phyloP scores from a whole-genome alignment of 2,113 vertebrate genomes.

The Turnix velox region DNA sequence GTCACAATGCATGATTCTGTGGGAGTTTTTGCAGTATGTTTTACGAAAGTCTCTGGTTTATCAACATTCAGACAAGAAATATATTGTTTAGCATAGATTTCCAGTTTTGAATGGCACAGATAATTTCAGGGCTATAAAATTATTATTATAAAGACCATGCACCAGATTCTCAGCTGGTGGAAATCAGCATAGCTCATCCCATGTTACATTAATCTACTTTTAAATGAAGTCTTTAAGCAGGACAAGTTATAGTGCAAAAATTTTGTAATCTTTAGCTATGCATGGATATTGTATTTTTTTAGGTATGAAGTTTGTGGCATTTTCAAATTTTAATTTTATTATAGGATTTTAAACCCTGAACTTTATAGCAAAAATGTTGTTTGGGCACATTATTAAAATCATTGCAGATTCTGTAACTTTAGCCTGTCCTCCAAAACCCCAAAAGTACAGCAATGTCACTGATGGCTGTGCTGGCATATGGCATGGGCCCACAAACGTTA shows the following conservation, averaged over 20 bases:
- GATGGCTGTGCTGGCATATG: background rate
- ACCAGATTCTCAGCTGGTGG: background rate
- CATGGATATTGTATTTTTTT: background rate
- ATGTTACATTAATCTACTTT: background rate
- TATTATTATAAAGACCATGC: background rate
- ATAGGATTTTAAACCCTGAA: background rate
- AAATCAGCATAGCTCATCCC: background rate
- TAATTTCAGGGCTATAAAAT: background rate
- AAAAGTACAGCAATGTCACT: background rate
- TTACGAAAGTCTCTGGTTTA: background rate
- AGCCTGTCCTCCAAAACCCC: background rate
- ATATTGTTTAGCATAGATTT: background rate
- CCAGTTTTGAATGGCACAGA: background rate
- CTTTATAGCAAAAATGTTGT: background rate
- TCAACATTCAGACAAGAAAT: background rate
- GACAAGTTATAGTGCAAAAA: background rate
- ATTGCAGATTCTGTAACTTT: background rate
- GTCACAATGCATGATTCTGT: background rate
- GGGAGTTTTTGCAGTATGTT: background rate
- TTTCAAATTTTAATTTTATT: background rate
- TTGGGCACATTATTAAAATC: background rate
- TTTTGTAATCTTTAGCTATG: background rate
- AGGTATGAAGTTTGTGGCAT: rapidly evolving
- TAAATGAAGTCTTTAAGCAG: background rate
- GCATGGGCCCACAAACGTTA: background rate